Base-by-base conservation (phyloP, 2,888 invertebrate species). In the Plebejus melissa region DNA sequence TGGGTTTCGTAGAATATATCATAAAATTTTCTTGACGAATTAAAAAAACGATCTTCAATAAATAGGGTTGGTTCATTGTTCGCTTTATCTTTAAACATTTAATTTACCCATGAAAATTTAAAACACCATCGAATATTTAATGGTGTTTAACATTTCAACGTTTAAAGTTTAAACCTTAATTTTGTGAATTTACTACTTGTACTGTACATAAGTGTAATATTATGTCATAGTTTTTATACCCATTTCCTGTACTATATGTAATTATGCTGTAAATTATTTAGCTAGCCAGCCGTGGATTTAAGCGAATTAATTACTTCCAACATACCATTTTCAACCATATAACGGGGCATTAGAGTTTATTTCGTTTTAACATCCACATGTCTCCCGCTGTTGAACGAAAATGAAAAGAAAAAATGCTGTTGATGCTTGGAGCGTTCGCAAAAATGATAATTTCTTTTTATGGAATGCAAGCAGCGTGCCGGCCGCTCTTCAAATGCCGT, bases 211-310 rank as follows among this genome's bases (percentile, higher is more conserved):
- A 46, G 60, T 60, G 22, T 36, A 65, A 65, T 5, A 65, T 46
- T 46, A 46, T 32, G 16, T 32, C 16, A 65, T 32, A 60, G 11
- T 60, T 28, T 65, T 65, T 65, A 65, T 36, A 32, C 5, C 65
- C 5, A 5, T 65, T 9, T 11, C 28, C 3, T n/a, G 16, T 41
- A 70, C n/a, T 70, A 9, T 4, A 65, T 70, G 70, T 41, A 70
- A 70, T 70, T 41, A 41, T 41, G 41, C 70, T 70, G 70, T 70
- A 69, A 69, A 69, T 69, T 70, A 70, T 38, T n/a, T 22, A 70
- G n/a, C 41, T 76, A 72, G 76, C 65, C 70, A 41, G 71, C 41
- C 41, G 41, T 71, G 71, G 41, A 28, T 36, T 65, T 32, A 36
- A 65, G 65, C 65, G 65, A 65, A 65, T 65, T 65, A 65, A 65